These are phyloP conservation scores for Rhynchonycteris naso DNA, from an alignment of 2,797 vertebrate genomes.

Conservation along the genomic window DNA sequence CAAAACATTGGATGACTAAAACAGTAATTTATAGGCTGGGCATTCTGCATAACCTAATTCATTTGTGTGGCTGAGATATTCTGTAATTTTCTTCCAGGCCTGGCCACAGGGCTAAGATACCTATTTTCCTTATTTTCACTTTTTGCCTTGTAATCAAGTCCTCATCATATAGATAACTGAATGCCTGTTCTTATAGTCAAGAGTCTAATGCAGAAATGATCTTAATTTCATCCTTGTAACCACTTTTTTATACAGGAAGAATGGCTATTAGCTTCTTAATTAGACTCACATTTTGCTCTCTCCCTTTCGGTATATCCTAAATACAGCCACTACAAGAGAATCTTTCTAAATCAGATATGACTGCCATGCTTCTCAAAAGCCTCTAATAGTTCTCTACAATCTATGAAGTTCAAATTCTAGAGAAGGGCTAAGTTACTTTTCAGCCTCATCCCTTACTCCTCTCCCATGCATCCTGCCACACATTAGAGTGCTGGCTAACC, in stretches of 20 bases:
- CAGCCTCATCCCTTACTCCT: neutral
- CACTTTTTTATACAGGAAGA: neutral
- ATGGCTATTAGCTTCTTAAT: conserved; percentile 10
- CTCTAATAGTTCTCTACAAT: neutral
- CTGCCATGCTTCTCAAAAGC: neutral
- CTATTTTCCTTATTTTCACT: conserved; percentile 9
- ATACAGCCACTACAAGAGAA: neutral
- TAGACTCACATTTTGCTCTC: neutral
- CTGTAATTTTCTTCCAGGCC: neutral
- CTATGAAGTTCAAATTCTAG: neutral
- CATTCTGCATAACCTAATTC: neutral
- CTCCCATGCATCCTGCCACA: neutral
- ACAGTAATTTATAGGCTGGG: neutral
- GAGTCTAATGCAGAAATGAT: conserved; percentile 16
- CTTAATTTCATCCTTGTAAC: neutral
- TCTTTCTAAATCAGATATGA: conserved; percentile 7
- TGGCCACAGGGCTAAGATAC: neutral
- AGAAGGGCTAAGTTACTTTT: neutral
- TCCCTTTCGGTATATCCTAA: conserved; percentile 11
- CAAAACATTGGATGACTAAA: neutral
- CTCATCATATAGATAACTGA: neutral
- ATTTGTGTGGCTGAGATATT: neutral
- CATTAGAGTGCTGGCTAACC: neutral
- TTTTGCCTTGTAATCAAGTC: neutral
- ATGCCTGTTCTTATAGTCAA: neutral